These are phyloP conservation scores for Plebejus anna DNA, from an alignment of 2,888 invertebrate genomes.

Conservation along the genomic window DNA sequence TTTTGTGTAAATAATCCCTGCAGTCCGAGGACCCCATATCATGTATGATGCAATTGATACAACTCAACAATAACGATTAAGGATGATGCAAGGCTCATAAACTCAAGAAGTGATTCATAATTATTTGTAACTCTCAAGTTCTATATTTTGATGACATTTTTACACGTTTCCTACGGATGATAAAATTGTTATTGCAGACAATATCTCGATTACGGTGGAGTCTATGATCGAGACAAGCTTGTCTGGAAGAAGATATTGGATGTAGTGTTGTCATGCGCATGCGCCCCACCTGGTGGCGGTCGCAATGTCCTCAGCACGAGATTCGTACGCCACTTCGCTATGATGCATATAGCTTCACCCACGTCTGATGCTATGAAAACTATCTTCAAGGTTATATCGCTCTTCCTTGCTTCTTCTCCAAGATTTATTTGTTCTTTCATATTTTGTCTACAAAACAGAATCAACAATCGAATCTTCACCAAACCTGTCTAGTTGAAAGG, in stretches of 20 bases:
- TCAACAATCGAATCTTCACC: too few species aligned
- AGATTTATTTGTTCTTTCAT: not conserved
- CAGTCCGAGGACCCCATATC: too few species aligned
- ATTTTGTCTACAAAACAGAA: too few species aligned
- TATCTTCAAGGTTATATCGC: slow-evolving; percentile 82
- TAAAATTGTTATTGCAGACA: slow-evolving; percentile 69
- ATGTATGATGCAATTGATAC: too few species aligned
- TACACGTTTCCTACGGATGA: too few species aligned
- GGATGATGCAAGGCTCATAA: too few species aligned
- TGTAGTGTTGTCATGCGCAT: slow-evolving; percentile 89
- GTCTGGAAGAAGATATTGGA: slow-evolving; percentile 94
- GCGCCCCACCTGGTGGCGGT: slow-evolving; percentile 95
- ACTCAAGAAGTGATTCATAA: too few species aligned
- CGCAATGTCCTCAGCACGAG: slow-evolving; percentile 90
- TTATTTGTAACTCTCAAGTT: too few species aligned
- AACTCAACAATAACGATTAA: too few species aligned
- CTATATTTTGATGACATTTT: too few species aligned
- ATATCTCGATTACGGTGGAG: slow-evolving; percentile 87
- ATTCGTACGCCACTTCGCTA: slow-evolving; percentile 93
- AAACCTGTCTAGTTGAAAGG: too few species aligned
- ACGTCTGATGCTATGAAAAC: slow-evolving; percentile 86
- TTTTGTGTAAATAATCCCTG: too few species aligned
- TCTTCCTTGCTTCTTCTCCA: not conserved
- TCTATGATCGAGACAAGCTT: slow-evolving; percentile 92
- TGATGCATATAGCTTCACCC: slow-evolving; percentile 91